Evolutionary conservation across 2,888 invertebrate species (phyloP), one percentile per base, ranked within the genome.

Genomic region (Lepidocyrtinus sp.): DNA sequence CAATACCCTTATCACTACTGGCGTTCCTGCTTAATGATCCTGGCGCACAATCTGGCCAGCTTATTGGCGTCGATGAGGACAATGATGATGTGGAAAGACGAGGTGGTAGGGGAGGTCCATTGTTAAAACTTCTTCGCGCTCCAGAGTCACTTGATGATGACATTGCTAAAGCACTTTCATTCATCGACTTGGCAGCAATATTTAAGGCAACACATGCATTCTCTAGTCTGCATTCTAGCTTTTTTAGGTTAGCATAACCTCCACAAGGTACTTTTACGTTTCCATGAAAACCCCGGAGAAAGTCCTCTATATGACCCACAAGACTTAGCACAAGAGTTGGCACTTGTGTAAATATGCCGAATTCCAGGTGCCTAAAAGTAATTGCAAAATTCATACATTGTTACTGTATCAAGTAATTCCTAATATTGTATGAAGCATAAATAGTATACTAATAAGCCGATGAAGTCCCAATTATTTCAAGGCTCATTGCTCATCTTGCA

Each of bases 301-400:
- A 92, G 86, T 91, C 91, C 78, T 90, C 91, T 69, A 92, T 91
- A 85, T 91, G 91, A 1, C 91, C 91, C 1, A 91, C 89, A 61
- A 92, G 88, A 86, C 90, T 91, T 89, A 91, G 90, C 0, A 91
- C 89, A n/a, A 91, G 88, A 1, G 90, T 89, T 9, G 89, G 89
- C n/a, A 89, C 87, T 82, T 90, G 89, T 64, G 88, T 88, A 73
- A 88, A 87, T 81, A 87, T 84, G 3, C 87, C 87, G 64, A 86
- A 86, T 70, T 90, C 89, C 71, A 90, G 87, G 86, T 88, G 88
- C 83, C 90, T 90, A 86, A 86, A 88, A 85, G 88, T 88, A 83
- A 46, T n/a, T n/a, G n/a, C n/a, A n/a, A n/a, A n/a, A n/a, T n/a
- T n/a, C n/a, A n/a, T n/a, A n/a, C n/a, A n/a, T n/a, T n/a, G n/a